A percentile compares a stretch with the other conserved stretches of the same genome.
phyloP scores from a whole-genome alignment of 1,140 invertebrate genomes.

The Drosophila guanche region DNA sequence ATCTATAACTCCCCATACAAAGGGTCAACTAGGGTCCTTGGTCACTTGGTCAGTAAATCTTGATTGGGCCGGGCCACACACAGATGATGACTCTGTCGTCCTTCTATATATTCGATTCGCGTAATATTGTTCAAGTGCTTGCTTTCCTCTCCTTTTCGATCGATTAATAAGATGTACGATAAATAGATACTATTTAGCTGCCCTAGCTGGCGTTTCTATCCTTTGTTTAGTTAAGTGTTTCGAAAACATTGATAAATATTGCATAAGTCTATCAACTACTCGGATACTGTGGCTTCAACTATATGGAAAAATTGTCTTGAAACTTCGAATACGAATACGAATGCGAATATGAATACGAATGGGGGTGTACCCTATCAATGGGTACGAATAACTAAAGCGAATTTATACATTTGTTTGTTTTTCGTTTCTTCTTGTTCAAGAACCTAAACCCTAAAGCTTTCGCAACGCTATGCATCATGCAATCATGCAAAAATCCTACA shows the following conservation, averaged over 20 bases:
- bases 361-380: conserved; percentile 16
- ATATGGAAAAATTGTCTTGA: conserved; percentile 62
- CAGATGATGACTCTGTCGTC: conserved; percentile 41
- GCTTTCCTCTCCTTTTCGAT: conserved; percentile 23
- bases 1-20: conserved; percentile 41
- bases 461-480: conserved; percentile 58
- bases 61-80: conserved; percentile 34
- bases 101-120: conserved; percentile 58
- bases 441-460: conserved; percentile 70
- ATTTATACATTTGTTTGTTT: conserved; percentile 30
- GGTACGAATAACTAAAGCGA: conserved; percentile 9
- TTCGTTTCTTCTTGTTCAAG: conserved; percentile 51
- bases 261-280: conserved; percentile 24
- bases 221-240: conserved; percentile 23
- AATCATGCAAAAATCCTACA: conserved; percentile 43
- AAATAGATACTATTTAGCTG: conserved; percentile 38
- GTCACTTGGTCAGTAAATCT: conserved; percentile 72
- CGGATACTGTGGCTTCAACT: conserved; percentile 50
- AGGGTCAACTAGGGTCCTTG: conserved; percentile 42
- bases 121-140: conserved; percentile 51
- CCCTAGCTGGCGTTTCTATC: conserved; percentile 31
- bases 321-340: conserved; percentile 51
- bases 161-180: conserved; percentile 27
- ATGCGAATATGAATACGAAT: conserved; percentile 9
- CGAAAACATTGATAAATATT: conserved; percentile 46